Base-by-base conservation (phyloP, 2,113 vertebrate species). In the Prionailurus viverrinus region DNA sequence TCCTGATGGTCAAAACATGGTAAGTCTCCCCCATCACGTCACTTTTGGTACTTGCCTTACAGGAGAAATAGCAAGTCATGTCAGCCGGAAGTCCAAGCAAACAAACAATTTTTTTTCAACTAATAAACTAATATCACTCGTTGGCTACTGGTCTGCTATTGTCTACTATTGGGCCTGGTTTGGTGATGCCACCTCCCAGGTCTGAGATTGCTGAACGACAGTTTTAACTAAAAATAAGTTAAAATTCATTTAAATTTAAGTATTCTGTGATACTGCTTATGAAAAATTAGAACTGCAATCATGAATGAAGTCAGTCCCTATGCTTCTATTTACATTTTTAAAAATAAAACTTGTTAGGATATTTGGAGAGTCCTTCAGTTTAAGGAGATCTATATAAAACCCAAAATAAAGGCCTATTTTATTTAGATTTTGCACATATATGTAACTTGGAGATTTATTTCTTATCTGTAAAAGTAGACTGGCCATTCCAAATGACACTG, bases 1-100 rank as follows among this genome's bases (percentile, higher is more conserved):
- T 97, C 99, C 98, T 73, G 99, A 99, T 63, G 98, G 99, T 92
- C 99, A 99, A 96, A 99, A 98, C 91, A 99, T 99, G 99, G 99
- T 99, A 98, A 97, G 99, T 92, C 7, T 18, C 9, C 48, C 21
- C 1, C 9, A 7, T 73, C 27, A 3, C 10, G 51, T 74, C 71
- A 27, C n/a, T 41, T 55, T 36, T 36, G 53, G 7, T 36, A 36
- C 51, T 61, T 74, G 66, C 10, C 19, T 91, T 36, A 18, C 0
- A 39, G 12, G 31, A 19, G 39, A 69, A 48, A 13, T 18, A 41
- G 29, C n/a, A 78, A 14, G 13, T 69, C 12, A 14, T 15, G 84
- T 11, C 7, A 78, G 21, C 5, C 33, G 36, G n/a, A 84, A 68
- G 18, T 74, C 31, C n/a, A 41, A 45, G 13, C 8, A 61, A 29